These are phyloP conservation scores for Hyposoter didymator DNA, from an alignment of 2,888 invertebrate genomes.

Conservation along the genomic window DNA sequence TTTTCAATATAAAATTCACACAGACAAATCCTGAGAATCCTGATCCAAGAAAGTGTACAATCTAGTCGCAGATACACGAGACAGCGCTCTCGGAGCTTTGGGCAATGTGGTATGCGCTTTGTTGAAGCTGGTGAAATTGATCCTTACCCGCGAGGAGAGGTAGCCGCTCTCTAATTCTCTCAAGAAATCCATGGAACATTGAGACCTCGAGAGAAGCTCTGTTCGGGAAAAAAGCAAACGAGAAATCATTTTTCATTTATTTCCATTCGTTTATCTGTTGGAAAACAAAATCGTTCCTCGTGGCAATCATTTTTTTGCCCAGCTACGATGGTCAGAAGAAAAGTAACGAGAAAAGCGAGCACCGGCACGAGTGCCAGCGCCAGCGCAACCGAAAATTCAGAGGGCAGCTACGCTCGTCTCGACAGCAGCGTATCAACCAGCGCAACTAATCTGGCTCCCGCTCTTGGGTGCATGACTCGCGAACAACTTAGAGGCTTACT, in stretches of 20 bases:
- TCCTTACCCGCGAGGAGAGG: constrained; percentile 21
- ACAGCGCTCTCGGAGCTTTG: constrained; percentile 40
- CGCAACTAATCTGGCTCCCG: constrained; percentile 74
- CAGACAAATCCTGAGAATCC: constrained; percentile 36
- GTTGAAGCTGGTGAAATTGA: constrained; percentile 39
- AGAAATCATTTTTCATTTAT: constrained; percentile 6
- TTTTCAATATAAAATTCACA: constrained; percentile 13
- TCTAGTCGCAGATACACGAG: constrained; percentile 56
- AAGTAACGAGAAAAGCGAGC: constrained; percentile 77
- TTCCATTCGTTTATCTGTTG: neutral
- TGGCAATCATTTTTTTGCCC: neutral
- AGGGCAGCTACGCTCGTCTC: constrained; percentile 72
- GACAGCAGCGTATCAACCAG: constrained; percentile 73
- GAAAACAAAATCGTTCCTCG: constrained; percentile 5
- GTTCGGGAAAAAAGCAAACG: neutral
- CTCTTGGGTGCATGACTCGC: constrained; percentile 77
- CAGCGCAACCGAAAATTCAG: constrained; percentile 75
- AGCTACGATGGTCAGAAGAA: constrained; percentile 78
- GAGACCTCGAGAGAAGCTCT: neutral
- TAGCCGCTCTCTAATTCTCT: constrained; percentile 48
- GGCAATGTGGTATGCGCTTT: constrained; percentile 57
- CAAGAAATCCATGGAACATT: constrained; percentile 10
- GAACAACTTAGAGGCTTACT: constrained; percentile 79
- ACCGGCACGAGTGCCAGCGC: constrained; percentile 74
- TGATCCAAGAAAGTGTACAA: constrained; percentile 44